phyloP scores from a whole-genome alignment of 30 jellyfish, hydroid and myxozoan genomes.

The Catostylus mosaicus region DNA sequence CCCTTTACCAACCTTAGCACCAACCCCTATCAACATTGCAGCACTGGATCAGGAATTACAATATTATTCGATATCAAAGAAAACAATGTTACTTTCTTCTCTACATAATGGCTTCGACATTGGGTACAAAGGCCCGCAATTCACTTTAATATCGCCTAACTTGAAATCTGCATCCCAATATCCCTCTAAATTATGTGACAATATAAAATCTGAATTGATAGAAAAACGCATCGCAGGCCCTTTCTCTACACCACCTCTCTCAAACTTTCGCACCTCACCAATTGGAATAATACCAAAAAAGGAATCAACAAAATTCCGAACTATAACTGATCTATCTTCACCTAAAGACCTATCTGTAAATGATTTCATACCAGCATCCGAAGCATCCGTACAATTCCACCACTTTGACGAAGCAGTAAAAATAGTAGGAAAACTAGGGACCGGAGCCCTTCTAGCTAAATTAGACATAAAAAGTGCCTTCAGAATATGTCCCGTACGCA shows the following conservation, averaged over 20 bases:
- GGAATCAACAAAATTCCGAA: slow-evolving; percentile 1
- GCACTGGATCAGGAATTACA: not conserved
- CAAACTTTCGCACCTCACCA: slow-evolving; percentile 29
- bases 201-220: not conserved
- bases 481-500: slow-evolving; percentile 62
- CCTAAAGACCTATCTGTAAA: slow-evolving; percentile 44
- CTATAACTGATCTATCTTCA: slow-evolving; percentile 44
- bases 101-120: slow-evolving; percentile 16
- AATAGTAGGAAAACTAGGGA: slow-evolving; percentile 28
- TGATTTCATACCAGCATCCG: slow-evolving; percentile 20
- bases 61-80: not conserved
- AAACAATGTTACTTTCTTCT: not conserved
- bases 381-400: slow-evolving; percentile 23
- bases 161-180: slow-evolving; percentile 1
- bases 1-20: slow-evolving; percentile 11
- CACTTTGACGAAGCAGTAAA: slow-evolving; percentile 44
- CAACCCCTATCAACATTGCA: slow-evolving; percentile 10
- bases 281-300: slow-evolving; percentile 30
- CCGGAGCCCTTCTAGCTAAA: slow-evolving; percentile 36
- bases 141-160: not conserved
- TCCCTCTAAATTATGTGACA: not conserved
- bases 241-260: slow-evolving; percentile 3
- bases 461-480: slow-evolving; percentile 58
- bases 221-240: slow-evolving; percentile 44
- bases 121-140: slow-evolving; percentile 27